A percentile compares a stretch with the other conserved stretches of the same genome.
Conservation (phyloP, 2,797 vertebrate species). For the Protonibea diacanthus region DNA sequence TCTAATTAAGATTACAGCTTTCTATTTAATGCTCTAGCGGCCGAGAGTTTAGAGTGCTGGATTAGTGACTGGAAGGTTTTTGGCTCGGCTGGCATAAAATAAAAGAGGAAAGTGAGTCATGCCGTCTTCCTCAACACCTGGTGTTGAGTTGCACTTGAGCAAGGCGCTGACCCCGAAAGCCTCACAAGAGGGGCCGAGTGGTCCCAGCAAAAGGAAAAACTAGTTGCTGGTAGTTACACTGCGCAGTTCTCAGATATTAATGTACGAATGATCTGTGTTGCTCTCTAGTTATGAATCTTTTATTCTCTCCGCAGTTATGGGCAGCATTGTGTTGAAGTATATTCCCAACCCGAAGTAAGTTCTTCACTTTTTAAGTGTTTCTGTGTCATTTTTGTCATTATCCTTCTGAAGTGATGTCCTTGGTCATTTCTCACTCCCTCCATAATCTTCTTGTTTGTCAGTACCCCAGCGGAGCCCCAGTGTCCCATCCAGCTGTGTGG, state of each 20-base stretch:
- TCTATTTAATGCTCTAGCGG: not conserved
- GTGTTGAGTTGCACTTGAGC: slow-evolving; percentile 49
- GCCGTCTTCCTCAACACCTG: slow-evolving; percentile 9
- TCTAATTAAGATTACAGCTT: not conserved
- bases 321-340: slow-evolving; percentile 95
- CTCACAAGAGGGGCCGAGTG: slow-evolving; percentile 4
- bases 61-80: slow-evolving; percentile 19
- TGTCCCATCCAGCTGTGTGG: slow-evolving; percentile 96
- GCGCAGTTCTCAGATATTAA: not conserved
- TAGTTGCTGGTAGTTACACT: not conserved
- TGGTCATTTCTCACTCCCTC: slow-evolving; percentile 8
- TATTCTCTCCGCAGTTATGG: slow-evolving; percentile 87
- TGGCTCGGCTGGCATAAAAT: slow-evolving; percentile 16
- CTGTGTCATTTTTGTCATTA: not conserved
- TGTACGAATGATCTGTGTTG: not conserved
- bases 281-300: not conserved
- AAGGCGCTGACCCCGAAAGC: slow-evolving; percentile 51
- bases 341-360: slow-evolving; percentile 93
- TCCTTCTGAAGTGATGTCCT: not conserved
- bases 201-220: not conserved
- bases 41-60: slow-evolving; percentile 1
- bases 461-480: slow-evolving; percentile 89
- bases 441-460: slow-evolving; percentile 56
- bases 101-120: slow-evolving; percentile 23
- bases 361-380: slow-evolving; percentile 3